phyloP scores from a whole-genome alignment of 2,113 vertebrate genomes.

The Tyrannus savana region DNA sequence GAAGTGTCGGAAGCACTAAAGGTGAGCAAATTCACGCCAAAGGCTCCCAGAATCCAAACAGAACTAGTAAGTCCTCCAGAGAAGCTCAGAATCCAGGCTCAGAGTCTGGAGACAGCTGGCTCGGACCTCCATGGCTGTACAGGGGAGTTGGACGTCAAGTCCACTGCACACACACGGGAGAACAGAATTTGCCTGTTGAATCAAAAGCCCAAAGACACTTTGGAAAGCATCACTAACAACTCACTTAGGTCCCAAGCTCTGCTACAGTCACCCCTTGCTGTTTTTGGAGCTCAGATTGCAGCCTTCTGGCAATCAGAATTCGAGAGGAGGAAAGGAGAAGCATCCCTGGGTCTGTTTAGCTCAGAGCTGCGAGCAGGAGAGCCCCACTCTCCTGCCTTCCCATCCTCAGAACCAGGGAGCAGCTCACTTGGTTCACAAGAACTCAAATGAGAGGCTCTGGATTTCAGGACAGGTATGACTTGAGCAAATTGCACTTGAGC shows the following conservation, averaged over 20 bases:
- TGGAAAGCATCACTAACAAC: neutral
- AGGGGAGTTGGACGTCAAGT: neutral
- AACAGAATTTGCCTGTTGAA: constrained; percentile 33
- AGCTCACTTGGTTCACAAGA: neutral
- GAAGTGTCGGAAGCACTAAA: constrained; percentile 73
- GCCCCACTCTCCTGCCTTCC: neutral
- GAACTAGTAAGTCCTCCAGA: constrained; percentile 32
- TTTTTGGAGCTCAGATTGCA: constrained; percentile 7
- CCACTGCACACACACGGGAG: constrained; percentile 26
- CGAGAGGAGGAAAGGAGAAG: neutral
- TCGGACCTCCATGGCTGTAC: neutral
- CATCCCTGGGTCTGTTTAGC: neutral
- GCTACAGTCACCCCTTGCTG: constrained; percentile 1
- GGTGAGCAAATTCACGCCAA: constrained; percentile 68
- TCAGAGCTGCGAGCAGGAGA: neutral
- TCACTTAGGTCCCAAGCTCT: constrained; percentile 31
- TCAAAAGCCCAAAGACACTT: neutral
- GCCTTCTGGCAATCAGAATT: neutral
- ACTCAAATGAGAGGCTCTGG: neutral
- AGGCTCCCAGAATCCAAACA: constrained; percentile 63
- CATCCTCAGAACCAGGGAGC: neutral
- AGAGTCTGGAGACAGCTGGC: constrained; percentile 1
- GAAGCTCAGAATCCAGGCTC: constrained; percentile 38
- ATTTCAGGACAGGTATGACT: constrained; percentile 17
- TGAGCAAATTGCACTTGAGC: constrained; percentile 28